Evolutionary conservation across 2,113 vertebrate genomes (phyloP).

Genomic region (Rhombomys opimus): DNA sequence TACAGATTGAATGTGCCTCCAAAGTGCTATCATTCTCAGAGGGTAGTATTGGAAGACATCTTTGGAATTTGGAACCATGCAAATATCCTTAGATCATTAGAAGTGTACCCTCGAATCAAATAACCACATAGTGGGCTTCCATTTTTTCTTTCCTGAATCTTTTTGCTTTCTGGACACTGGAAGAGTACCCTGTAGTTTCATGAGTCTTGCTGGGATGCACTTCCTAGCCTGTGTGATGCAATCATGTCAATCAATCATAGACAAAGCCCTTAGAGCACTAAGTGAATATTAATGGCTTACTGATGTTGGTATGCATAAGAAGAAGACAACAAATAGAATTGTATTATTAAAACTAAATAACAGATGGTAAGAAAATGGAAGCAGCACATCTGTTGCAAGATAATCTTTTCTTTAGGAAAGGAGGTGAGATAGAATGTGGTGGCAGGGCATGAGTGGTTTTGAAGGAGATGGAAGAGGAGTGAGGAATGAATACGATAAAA

Average conservation of each 20-base stretch:
- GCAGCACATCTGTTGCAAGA: not conserved
- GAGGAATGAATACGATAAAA: not conserved
- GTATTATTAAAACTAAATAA: not conserved
- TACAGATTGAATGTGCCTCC: too few species aligned
- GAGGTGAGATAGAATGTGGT: not conserved
- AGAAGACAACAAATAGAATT: not conserved
- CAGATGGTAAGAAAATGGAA: not conserved
- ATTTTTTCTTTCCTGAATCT: too few species aligned
- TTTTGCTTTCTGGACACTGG: not conserved
- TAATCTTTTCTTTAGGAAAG: too few species aligned
- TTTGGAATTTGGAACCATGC: not conserved
- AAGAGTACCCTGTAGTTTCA: rapidly evolving
- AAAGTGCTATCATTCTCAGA: not conserved
- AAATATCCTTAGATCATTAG: not conserved
- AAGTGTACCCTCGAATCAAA: rapidly evolving
- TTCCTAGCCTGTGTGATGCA: not conserved
- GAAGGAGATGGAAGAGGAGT: too few species aligned
- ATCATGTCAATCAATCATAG: not conserved
- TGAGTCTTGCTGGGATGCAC: rapidly evolving
- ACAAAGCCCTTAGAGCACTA: not conserved
- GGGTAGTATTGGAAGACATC: rapidly evolving
- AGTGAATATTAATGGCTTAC: not conserved
- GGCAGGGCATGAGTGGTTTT: too few species aligned
- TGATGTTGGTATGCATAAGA: not conserved
- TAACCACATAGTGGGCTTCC: rapidly evolving